Base-by-base conservation (phyloP, 2,888 invertebrate genomes). In the Eledona agricola region DNA sequence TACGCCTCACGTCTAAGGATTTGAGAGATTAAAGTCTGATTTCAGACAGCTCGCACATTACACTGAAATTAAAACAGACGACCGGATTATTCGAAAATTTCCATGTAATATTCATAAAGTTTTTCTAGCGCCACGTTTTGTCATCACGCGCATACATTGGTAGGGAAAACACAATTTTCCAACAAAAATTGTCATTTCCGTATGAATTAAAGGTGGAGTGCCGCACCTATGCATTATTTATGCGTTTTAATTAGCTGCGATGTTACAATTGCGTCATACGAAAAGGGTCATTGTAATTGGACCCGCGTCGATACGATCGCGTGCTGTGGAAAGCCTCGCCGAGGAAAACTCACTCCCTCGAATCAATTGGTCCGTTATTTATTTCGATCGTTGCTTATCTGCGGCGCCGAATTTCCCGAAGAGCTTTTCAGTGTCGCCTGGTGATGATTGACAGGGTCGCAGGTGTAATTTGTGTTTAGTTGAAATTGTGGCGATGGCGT, bases 401-500 rank as follows among this genome's bases (percentile, higher is more conserved):
- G n/a, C n/a, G n/a, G n/a, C n/a, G n/a, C n/a, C n/a, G n/a, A n/a
- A n/a, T n/a, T n/a, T n/a, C n/a, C n/a, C n/a, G n/a, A n/a, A n/a
- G n/a, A n/a, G n/a, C n/a, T n/a, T n/a, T n/a, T n/a, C n/a, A n/a
- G n/a, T n/a, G n/a, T n/a, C n/a, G n/a, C n/a, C n/a, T n/a, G n/a
- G n/a, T n/a, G n/a, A n/a, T n/a, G n/a, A n/a, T n/a, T n/a, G n/a
- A n/a, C n/a, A n/a, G n/a, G n/a, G n/a, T n/a, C n/a, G n/a, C n/a
- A n/a, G n/a, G n/a, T n/a, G n/a, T n/a, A n/a, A n/a, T n/a, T n/a
- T n/a, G n/a, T n/a, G n/a, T n/a, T n/a, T n/a, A n/a, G n/a, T n/a
- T n/a, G n/a, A n/a, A n/a, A n/a, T n/a, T n/a, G n/a, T n/a, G n/a
- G 42, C 17, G 10, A 59, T 59, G 59, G 59, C 55, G 38, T 51